phyloP scores from a whole-genome alignment of 1,140 invertebrate species.

The Aradophagus sp. region DNA sequence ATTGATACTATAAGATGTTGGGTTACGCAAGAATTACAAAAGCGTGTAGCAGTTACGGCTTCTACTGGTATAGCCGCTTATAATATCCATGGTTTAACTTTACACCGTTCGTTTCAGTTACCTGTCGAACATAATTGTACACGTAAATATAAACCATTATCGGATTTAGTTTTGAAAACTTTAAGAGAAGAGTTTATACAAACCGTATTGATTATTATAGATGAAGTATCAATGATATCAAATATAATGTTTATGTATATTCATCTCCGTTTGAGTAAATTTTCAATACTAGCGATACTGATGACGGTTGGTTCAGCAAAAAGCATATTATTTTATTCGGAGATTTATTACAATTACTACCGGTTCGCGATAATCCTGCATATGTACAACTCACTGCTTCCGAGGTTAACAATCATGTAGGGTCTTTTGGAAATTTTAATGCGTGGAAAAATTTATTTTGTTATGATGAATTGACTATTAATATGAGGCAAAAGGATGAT shows the following conservation, averaged over 20 bases:
- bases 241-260: too few relatives aligned
- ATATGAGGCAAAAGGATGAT: background rate
- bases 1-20: too few relatives aligned
- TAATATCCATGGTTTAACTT: conserved; percentile 51
- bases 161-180: conserved; percentile 4
- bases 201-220: background rate
- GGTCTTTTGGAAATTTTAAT: background rate
- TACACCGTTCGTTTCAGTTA: conserved; percentile 36
- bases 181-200: conserved; percentile 5
- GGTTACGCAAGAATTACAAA: too few relatives aligned
- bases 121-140: conserved; percentile 17
- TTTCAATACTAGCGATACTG: too few relatives aligned
- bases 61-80: conserved; percentile 53
- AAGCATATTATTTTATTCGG: too few relatives aligned
- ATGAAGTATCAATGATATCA: too few relatives aligned
- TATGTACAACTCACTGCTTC: too few relatives aligned
- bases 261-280: too few relatives aligned
- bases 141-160: conserved; percentile 43
- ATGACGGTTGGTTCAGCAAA: too few relatives aligned
- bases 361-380: too few relatives aligned
- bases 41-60: conserved; percentile 38
- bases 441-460: background rate
- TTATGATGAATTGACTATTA: background rate
- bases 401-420: background rate
- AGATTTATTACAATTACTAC: too few relatives aligned